A percentile compares a stretch with the other conserved stretches of the same genome.
Conservation (phyloP, 2,797 vertebrate species). For the Ataeniobius toweri region DNA sequence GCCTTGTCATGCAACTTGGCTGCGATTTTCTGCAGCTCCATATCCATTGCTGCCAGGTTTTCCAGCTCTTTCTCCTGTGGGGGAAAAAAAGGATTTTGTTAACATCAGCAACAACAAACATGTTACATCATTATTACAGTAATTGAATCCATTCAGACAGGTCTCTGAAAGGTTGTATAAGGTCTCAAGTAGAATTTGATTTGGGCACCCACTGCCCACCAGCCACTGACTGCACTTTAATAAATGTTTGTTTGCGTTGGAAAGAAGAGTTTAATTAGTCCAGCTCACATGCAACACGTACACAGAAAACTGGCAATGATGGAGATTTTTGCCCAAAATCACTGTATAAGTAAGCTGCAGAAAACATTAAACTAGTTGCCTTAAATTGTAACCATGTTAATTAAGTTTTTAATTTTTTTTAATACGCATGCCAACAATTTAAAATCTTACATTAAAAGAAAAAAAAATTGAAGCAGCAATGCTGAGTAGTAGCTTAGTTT, state of each 20-base stretch:
- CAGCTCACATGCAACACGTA: background rate
- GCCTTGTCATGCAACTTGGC: constrained; percentile 84
- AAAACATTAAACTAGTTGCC: background rate
- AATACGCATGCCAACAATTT: background rate
- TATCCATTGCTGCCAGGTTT: constrained; percentile 89
- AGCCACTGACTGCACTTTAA: background rate
- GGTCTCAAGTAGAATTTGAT: background rate
- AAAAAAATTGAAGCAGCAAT: background rate
- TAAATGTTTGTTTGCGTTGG: background rate
- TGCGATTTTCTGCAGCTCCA: constrained; percentile 90
- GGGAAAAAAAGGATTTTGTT: constrained; percentile 27
- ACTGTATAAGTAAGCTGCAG: background rate
- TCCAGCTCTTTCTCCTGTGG: constrained; percentile 87
- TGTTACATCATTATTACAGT: background rate
- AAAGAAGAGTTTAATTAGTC: background rate
- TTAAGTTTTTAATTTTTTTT: background rate
- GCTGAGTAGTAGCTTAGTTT: background rate
- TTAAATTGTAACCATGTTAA: background rate
- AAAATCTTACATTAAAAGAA: background rate
- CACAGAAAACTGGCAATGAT: background rate
- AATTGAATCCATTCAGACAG: background rate
- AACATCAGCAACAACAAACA: background rate
- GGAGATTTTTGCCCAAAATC: background rate
- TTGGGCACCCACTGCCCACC: background rate
- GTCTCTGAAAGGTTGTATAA: background rate